Evolutionary conservation across 2,797 vertebrate genomes (phyloP).

Genomic region (Varecia variegata): DNA sequence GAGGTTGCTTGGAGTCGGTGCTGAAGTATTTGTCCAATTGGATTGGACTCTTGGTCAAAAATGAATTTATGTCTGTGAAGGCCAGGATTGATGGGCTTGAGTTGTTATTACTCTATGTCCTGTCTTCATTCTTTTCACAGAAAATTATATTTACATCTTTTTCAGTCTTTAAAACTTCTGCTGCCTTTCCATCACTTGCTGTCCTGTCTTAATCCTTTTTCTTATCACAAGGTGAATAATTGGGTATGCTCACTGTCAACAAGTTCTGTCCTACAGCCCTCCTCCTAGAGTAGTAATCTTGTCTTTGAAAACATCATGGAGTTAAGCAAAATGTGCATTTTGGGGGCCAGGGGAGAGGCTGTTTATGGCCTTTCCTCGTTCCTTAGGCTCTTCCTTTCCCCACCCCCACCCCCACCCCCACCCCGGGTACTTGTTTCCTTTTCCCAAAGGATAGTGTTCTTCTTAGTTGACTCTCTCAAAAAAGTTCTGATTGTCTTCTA

Average conservation of each 20-base stretch:
- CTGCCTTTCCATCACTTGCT: neutral
- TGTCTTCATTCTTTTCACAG: neutral
- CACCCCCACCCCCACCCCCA: too few species aligned
- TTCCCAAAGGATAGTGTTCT: neutral
- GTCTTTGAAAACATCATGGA: neutral
- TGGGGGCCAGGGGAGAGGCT: neutral
- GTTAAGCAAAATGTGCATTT: neutral
- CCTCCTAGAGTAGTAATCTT: neutral
- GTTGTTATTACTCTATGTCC: neutral
- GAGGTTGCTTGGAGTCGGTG: neutral
- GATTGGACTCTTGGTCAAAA: neutral
- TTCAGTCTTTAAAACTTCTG: neutral
- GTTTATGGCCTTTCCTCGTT: neutral
- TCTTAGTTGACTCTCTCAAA: neutral
- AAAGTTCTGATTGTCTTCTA: neutral
- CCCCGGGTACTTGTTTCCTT: neutral
- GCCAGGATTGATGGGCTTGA: neutral
- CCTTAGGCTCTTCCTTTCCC: neutral
- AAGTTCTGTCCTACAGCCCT: neutral
- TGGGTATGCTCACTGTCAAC: neutral
- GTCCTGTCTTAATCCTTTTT: neutral
- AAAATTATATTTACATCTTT: neutral
- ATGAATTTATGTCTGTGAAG: neutral
- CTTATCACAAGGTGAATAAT: neutral
- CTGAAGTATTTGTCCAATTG: too few species aligned